A percentile compares a stretch with the other conserved stretches of the same genome.
phyloP scores from a whole-genome alignment of 2,797 vertebrate species.

The Neostethus bicornis region DNA sequence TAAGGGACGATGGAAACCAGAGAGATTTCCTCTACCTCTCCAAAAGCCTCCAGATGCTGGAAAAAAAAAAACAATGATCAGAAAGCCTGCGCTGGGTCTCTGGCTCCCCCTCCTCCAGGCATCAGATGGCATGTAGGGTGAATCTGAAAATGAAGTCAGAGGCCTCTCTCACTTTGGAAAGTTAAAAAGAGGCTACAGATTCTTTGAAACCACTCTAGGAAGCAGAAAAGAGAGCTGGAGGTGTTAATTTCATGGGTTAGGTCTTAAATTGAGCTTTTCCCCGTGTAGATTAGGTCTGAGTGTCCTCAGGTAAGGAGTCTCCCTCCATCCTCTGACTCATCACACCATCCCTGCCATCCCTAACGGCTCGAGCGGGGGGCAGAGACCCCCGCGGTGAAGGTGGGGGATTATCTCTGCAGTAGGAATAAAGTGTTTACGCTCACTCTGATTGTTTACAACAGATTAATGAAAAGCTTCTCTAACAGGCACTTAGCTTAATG shows the following conservation, averaged over 20 bases:
- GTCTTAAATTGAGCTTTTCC: conserved; percentile 83
- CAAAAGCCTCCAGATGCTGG: no score
- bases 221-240: conserved; percentile 79
- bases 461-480: conserved; percentile 20
- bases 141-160: conserved; percentile 65
- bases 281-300: conserved; percentile 80
- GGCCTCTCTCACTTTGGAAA: conserved; percentile 69
- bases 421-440: conserved; percentile 6
- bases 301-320: conserved; percentile 79
- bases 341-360: no score
- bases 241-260: conserved; percentile 87
- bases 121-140: conserved; percentile 58
- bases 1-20: no score
- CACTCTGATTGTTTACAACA: conserved; percentile 23
- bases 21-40: no score
- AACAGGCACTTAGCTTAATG: conserved; percentile 2
- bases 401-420: conserved; percentile 55
- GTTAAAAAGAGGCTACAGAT: conserved; percentile 71
- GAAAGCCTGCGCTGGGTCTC: no score
- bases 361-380: no score
- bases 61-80: no score
- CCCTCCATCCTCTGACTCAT: conserved; percentile 64
- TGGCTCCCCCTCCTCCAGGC: conserved; percentile 2
- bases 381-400: conserved; percentile 30
- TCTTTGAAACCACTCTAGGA: conserved; percentile 76